Evolutionary conservation across 1,140 invertebrate genomes (phyloP), one percentile per base, ranked within the genome.

Genomic region (Helicoverpa zea): DNA sequence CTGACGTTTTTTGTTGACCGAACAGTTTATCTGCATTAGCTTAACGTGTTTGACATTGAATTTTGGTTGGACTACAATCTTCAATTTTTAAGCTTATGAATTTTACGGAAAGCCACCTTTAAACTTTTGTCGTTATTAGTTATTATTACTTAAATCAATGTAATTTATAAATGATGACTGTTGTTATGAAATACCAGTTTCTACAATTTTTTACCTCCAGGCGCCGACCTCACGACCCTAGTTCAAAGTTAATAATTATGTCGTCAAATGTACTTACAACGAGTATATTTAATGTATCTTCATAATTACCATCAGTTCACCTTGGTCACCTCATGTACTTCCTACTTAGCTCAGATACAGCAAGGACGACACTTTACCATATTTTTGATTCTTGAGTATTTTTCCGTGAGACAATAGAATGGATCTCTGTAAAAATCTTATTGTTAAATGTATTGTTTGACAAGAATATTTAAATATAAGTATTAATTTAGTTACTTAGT

Each of bases 201-300:
- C 29, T 78, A 52, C 51, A 78, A 35, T 3, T 66, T 78, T 78
- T 78, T 76, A 51, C 58, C 68, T 29, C 14, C 23, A n/a, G 2
- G 18, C 43, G 18, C 35, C 59, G 73, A 63, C 73, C 59, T 64
- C 61, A 18, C 68, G 12, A 58, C 68, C 70, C 43, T 14, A 52
- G 70, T 80, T 80, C 79, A 64, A 80, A 80, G 66, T 29, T 74
- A 74, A 79, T 79, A 79, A 80, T 74, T 75, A 54, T 80, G 59
- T 80, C 79, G 58, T 80, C 68, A 70, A 58, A 58, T 18, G 61
- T 66, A 54, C 51, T 52, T 23, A 43, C 72, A 43, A 74, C 54
- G 18, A 74, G 52, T 56, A 70, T 79, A 74, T 79, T 49, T 80
- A 68, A 63, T 80, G 66, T 80, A 63, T 80, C 68, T 80, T 73